Base-by-base conservation (phyloP, 2,113 vertebrate species). In the Atherinomorus stipes region DNA sequence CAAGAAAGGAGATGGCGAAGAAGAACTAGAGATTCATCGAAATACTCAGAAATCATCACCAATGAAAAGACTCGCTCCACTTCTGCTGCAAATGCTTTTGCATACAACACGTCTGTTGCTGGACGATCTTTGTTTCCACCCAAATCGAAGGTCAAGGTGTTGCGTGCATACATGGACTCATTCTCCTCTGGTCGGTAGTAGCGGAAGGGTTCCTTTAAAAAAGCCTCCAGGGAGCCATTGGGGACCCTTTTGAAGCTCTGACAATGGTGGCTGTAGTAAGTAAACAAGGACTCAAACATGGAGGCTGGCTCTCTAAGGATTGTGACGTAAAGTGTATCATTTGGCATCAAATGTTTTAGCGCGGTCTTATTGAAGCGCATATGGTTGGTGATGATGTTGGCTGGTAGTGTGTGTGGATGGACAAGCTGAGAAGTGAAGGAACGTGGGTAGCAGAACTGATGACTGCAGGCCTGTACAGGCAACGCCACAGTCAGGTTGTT, bases 211-310 rank as follows among this genome's bases (percentile, higher is more conserved):
- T 94, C 76, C 0, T 86, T 78, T 31, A 96, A 80, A 84, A 97
- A 97, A 23, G 91, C 83, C 64, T 95, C 95, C 28, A 96, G 79
- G 1, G 95, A 96, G 13, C 92, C 93, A 26, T 96, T 94, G 52
- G 95, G 94, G 11, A 96, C 96, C 11, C 94, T 90, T 62, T 87
- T 91, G 85, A 96, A 96, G 80, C 92, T 94, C 3, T 91, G 91
- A 66, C 95, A 96, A 88, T 95, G 88, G 76, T 95, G 94, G 85
- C 93, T 94, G 85, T 94, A 97, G 88, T 97, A 97, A 58, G 90
- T 95, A 82, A 97, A 97, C 58, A 95, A 92, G 0, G 96, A 97
- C 70, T 97, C 96, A 40, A 96, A 97, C 95, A 96, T 96, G 74
- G 93, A 90, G 2, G 92, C 88, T 0, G 96, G 96, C 77, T 97